These are phyloP conservation scores for Porites evermanni DNA, from an alignment of 92 coral and sea anemone species.

Conservation along the genomic window DNA sequence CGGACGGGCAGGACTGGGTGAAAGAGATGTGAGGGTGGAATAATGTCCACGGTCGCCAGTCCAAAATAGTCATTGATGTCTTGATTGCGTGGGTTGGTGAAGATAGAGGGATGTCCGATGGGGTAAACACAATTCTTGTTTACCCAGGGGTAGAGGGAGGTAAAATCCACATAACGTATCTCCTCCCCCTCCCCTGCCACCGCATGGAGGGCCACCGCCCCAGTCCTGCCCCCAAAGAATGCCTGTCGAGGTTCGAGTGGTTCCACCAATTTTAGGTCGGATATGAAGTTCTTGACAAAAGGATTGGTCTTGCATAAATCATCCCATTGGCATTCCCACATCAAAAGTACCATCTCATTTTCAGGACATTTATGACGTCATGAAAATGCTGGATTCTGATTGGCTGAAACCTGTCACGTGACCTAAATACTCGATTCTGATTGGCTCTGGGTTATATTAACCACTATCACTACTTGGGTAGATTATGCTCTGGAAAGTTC, in stretches of 20 bases:
- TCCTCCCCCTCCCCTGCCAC: background rate
- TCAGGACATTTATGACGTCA: too few relatives aligned
- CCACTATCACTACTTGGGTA: too few relatives aligned
- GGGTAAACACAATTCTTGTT: background rate
- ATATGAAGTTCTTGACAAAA: background rate
- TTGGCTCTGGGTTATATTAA: too few relatives aligned
- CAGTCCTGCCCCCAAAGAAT: conserved; percentile 2
- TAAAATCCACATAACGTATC: background rate
- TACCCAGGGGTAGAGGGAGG: background rate
- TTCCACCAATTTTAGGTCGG: background rate
- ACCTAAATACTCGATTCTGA: too few relatives aligned
- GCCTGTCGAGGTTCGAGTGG: background rate
- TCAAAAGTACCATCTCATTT: too few relatives aligned
- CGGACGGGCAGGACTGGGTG: conserved; percentile 36
- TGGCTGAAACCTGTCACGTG: too few relatives aligned
- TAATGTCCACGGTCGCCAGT: background rate
- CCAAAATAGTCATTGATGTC: background rate
- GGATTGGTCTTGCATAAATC: too few relatives aligned
- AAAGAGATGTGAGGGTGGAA: background rate
- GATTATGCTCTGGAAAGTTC: too few relatives aligned
- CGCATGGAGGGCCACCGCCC: background rate
- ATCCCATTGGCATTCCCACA: conserved; percentile 9
- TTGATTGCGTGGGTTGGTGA: background rate
- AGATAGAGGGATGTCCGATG: background rate
- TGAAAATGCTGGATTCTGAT: too few relatives aligned